phyloP scores from a whole-genome alignment of 2,113 vertebrate species.

The Ochotona princeps region DNA sequence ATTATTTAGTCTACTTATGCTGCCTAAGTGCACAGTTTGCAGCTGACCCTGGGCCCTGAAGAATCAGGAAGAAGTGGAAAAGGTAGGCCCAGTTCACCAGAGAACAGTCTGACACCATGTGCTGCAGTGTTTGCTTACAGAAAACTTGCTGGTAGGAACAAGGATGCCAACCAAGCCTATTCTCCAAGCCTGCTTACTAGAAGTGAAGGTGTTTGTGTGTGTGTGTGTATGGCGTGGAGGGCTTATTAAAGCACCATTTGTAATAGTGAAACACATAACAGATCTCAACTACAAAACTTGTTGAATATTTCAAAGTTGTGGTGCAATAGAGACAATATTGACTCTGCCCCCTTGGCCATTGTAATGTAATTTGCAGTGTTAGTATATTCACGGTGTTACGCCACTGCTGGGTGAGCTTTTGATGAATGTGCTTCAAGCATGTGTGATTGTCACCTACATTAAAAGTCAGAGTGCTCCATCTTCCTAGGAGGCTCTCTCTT shows the following conservation, averaged over 20 bases:
- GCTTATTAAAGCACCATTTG: slow-evolving; percentile 27
- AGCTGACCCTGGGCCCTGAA: background rate
- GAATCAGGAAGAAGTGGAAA: background rate
- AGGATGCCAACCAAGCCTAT: background rate
- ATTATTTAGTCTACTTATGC: background rate
- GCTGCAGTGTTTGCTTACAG: background rate
- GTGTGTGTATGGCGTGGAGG: too few species aligned
- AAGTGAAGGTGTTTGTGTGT: background rate
- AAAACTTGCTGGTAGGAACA: background rate
- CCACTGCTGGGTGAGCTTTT: background rate
- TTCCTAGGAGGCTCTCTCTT: background rate
- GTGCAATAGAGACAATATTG: background rate
- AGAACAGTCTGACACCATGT: background rate
- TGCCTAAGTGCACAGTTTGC: background rate
- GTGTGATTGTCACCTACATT: background rate
- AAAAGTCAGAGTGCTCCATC: background rate
- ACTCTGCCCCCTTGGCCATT: background rate
- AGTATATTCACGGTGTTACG: background rate
- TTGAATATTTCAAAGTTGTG: background rate
- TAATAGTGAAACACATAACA: background rate
- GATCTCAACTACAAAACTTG: background rate
- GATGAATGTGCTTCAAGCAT: background rate
- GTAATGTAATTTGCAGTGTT: background rate
- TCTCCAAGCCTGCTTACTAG: background rate
- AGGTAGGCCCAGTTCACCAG: background rate